Evolutionary conservation across 2,888 invertebrate genomes (phyloP).

Genomic region (Temnothorax unifasciatus): DNA sequence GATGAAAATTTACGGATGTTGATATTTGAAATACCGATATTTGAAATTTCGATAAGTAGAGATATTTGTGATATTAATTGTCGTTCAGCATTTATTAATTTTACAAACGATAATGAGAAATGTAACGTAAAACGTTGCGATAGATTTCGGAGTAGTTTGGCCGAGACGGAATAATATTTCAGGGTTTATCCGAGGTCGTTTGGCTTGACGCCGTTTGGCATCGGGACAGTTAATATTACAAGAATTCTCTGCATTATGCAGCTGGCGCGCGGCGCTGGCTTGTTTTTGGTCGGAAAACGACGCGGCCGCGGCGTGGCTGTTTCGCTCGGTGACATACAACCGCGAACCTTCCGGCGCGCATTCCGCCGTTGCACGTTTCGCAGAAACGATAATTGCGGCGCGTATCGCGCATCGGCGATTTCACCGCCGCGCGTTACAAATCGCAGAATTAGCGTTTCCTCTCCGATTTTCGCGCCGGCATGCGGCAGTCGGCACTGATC

Average conservation of each 20-base stretch:
- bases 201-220: slow-evolving; percentile 31
- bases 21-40: no score
- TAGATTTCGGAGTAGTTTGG: not conserved
- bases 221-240: slow-evolving; percentile 19
- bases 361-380: slow-evolving; percentile 11
- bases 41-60: no score
- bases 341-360: slow-evolving; percentile 35
- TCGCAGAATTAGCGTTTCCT: slow-evolving; percentile 73
- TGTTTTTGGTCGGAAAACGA: slow-evolving; percentile 31
- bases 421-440: slow-evolving; percentile 54
- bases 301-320: not conserved
- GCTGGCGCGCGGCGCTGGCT: slow-evolving; percentile 1
- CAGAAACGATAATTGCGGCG: slow-evolving; percentile 46
- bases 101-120: not conserved
- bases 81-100: not conserved
- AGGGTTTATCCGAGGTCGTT: slow-evolving; percentile 9
- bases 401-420: slow-evolving; percentile 51
- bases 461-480: slow-evolving; percentile 69
- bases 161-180: not conserved
- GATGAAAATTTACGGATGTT: slow-evolving; percentile 6
- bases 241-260: slow-evolving; percentile 27
- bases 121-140: not conserved
- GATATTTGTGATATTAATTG: no score
- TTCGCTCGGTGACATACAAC: slow-evolving; percentile 29
- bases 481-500: not conserved